Percentiles rank a stretch among this genome's conserved stretches.
These are phyloP conservation scores for Cryptocheilus praepositus DNA, from an alignment of 2,888 invertebrate genomes.

Conservation along the genomic window DNA sequence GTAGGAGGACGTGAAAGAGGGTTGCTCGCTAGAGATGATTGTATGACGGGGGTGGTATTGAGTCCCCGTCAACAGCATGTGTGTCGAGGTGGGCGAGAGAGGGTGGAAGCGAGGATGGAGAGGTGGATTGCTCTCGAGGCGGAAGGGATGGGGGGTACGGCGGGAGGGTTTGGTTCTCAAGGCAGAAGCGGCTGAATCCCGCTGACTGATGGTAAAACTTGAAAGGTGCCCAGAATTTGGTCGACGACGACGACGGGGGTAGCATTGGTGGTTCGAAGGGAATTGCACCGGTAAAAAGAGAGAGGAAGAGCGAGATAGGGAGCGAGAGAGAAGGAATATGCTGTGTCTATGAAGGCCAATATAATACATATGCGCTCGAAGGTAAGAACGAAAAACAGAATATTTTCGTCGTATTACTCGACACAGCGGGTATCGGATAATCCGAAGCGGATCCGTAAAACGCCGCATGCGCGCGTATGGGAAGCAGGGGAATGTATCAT, in stretches of 20 bases:
- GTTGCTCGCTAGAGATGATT: slow-evolving; percentile 44
- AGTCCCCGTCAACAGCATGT: slow-evolving; percentile 51
- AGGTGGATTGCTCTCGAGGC: slow-evolving; percentile 26
- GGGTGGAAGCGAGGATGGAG: slow-evolving; percentile 6
- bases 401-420: not conserved
- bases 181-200: slow-evolving; percentile 47
- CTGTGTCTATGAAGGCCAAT: slow-evolving; percentile 52
- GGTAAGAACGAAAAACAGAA: slow-evolving; percentile 38
- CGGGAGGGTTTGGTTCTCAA: slow-evolving; percentile 21
- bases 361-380: slow-evolving; percentile 50
- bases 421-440: not conserved
- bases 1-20: slow-evolving; percentile 22
- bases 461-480: not conserved
- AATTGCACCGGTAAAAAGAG: slow-evolving; percentile 24
- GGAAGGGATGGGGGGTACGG: slow-evolving; percentile 26
- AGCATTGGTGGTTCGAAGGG: slow-evolving; percentile 32
- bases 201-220: slow-evolving; percentile 61
- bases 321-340: slow-evolving; percentile 19
- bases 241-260: slow-evolving; percentile 44
- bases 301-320: slow-evolving; percentile 16
- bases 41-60: slow-evolving; percentile 50
- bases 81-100: slow-evolving; percentile 19
- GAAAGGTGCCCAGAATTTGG: slow-evolving; percentile 60
- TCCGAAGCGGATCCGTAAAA: slow-evolving; percentile 9
- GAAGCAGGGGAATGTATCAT: slow-evolving; percentile 24